Base-by-base conservation (phyloP, 2,113 vertebrate species). In the Halcyon malimbica region DNA sequence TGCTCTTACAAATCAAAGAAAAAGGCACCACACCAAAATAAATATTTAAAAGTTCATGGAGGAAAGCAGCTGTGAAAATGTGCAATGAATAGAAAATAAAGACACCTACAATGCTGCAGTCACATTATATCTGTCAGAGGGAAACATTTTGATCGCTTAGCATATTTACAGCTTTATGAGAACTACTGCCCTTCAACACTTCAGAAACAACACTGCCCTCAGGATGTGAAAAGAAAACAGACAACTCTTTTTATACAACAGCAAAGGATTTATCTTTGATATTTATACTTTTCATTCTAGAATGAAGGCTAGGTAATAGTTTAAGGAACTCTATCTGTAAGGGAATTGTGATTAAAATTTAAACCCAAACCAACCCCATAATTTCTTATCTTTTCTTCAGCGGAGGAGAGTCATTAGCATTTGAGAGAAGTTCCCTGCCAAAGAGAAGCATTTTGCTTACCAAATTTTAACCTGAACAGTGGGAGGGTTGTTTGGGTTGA, bases 21-120 rank as follows among this genome's bases (percentile, higher is more conserved):
- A 92, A 92, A 91, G 12, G 37, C 60, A 94, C 44, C 54, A 78
- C 59, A 95, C 18, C 54, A 83, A 96, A 95, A 94, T 62, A 89
- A 95, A 81, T 73, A 75, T 57, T 83, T 53, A 85, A 85, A 89
- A 81, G 29, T 76, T 96, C 64, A 96, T 92, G 87, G 89, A 97
- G 92, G 90, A 96, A 97, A 97, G 84, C 80, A 77, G 87, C 86
- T 90, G 95, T 94, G 90, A 95, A 93, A 96, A 94, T 89, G 91
- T 80, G 88, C 92, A 93, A 89, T 96, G 94, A 90, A 68, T 78
- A 97, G 35, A 94, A 97, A 95, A 68, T 64, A 94, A 93, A 96
- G 64, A 90, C 81, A 94, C 31, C 88, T 88, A 74, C 9, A 82
- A 87, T 62, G 84, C 48, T 80, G 84, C 48, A 94, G 84, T 93